Percentiles rank a stretch among this genome's conserved stretches.
These are phyloP conservation scores for Littorina saxatilis DNA, from an alignment of 1,140 invertebrate species.

Conservation along the genomic window DNA sequence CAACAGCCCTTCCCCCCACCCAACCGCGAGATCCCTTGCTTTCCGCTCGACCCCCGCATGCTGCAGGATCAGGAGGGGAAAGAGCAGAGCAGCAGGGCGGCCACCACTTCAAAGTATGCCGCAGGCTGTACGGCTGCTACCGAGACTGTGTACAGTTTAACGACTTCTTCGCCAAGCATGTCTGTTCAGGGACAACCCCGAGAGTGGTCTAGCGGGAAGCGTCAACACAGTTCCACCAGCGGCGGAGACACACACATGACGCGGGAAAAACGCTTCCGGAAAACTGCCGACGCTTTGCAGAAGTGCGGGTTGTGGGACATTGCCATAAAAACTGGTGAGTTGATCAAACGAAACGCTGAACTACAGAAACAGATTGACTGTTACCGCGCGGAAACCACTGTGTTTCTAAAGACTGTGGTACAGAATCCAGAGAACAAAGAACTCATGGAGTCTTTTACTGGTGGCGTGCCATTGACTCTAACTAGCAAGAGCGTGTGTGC, in stretches of 20 bases:
- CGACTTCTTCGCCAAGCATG: background rate
- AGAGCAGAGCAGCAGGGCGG: background rate
- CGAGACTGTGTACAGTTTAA: constrained; percentile 13
- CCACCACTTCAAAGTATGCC: no score
- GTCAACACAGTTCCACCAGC: background rate
- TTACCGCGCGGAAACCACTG: constrained; percentile 35
- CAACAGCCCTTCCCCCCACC: background rate
- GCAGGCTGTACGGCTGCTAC: background rate
- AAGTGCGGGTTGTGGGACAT: constrained; percentile 50
- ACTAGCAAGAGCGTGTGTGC: background rate
- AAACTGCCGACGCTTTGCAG: constrained; percentile 44
- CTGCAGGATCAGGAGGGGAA: background rate
- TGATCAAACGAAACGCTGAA: constrained; percentile 44
- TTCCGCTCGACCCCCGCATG: background rate
- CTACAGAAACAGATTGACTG: constrained; percentile 45
- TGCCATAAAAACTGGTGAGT: constrained; percentile 46
- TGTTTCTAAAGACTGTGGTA: constrained; percentile 46
- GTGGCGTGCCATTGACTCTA: background rate
- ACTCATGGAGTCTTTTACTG: constrained; percentile 11
- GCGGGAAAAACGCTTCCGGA: constrained; percentile 37
- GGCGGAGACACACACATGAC: background rate
- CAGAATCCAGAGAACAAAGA: constrained; percentile 46
- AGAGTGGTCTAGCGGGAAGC: no score
- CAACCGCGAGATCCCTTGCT: constrained; percentile 28
- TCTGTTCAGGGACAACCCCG: background rate